phyloP scores from a whole-genome alignment of 2,888 invertebrate genomes.

The Chymomyza caudatula region DNA sequence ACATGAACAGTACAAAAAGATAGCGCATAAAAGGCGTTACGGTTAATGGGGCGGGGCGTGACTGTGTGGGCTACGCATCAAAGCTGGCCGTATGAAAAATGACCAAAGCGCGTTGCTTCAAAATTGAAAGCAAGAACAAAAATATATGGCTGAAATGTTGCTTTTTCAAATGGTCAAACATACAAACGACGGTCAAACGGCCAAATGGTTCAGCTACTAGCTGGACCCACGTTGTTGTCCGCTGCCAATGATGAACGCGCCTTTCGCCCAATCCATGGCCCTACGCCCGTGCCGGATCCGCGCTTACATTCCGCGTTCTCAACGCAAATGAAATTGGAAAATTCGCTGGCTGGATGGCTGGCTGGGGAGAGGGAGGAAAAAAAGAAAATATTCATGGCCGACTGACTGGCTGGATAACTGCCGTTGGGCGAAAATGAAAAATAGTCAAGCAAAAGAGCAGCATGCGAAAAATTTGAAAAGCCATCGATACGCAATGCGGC shows the following conservation, averaged over 20 bases:
- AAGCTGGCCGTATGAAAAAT: slow-evolving; percentile 65
- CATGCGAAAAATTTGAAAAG: slow-evolving; percentile 55
- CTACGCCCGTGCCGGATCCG: slow-evolving; percentile 20
- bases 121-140: slow-evolving; percentile 66
- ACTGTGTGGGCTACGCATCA: slow-evolving; percentile 48
- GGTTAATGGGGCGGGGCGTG: not conserved
- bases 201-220: slow-evolving; percentile 9
- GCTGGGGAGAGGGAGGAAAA: slow-evolving; percentile 9
- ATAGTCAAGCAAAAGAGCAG: slow-evolving; percentile 59
- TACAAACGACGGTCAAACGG: slow-evolving; percentile 27
- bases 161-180: slow-evolving; percentile 56
- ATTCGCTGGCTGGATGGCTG: slow-evolving; percentile 63
- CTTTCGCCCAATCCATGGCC: slow-evolving; percentile 15
- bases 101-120: slow-evolving; percentile 61
- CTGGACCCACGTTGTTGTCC: slow-evolving; percentile 36
- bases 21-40: not conserved
- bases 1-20: not conserved
- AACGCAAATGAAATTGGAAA: slow-evolving; percentile 71
- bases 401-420: slow-evolving; percentile 22
- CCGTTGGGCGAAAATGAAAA: slow-evolving; percentile 53
- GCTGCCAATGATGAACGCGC: slow-evolving; percentile 58
- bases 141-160: slow-evolving; percentile 71
- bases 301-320: slow-evolving; percentile 60
- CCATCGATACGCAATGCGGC: slow-evolving; percentile 53
- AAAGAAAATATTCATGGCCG: slow-evolving; percentile 61